A percentile compares a stretch with the other conserved stretches of the same genome.
Conservation (phyloP, 2,888 invertebrate species). For the Ochropleura plecta region DNA sequence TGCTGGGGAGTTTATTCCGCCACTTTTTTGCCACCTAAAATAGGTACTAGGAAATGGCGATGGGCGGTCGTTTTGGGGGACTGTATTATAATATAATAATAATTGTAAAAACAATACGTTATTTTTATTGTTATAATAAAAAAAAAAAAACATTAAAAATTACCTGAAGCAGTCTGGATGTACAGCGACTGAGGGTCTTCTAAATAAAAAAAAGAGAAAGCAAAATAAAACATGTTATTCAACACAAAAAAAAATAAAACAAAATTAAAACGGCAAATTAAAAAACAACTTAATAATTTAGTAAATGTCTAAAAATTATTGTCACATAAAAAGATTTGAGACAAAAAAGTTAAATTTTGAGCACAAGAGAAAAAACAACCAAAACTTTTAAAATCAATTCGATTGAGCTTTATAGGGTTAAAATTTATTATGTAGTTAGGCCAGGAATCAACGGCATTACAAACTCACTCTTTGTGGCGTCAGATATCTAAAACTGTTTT, state of each 20-base stretch:
- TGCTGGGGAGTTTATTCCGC: too few relatives aligned
- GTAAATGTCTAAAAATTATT: not conserved
- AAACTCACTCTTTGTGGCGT: not conserved
- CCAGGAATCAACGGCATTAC: not conserved
- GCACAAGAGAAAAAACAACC: not conserved
- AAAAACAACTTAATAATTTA: conserved; percentile 12
- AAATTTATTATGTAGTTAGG: not conserved
- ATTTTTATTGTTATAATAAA: conserved; percentile 9
- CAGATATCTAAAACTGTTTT: too few relatives aligned
- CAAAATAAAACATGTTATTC: conserved; percentile 69
- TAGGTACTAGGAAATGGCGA: too few relatives aligned
- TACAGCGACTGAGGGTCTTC: conserved; percentile 78
- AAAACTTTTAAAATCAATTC: not conserved
- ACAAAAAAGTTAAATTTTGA: not conserved
- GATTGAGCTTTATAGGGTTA: not conserved
- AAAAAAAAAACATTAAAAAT: conserved; percentile 49
- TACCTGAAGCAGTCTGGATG: conserved; percentile 85
- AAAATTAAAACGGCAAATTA: conserved; percentile 31
- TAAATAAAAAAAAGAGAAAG: conserved; percentile 76
- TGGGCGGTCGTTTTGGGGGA: too few relatives aligned
- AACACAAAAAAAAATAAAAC: conserved; percentile 35
- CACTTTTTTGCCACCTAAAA: too few relatives aligned
- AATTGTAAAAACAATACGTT: too few relatives aligned
- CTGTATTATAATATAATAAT: too few relatives aligned
- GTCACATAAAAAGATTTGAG: not conserved